Conservation (phyloP, 1,140 invertebrate genomes). For the Stratiolaelaps scimitus region DNA sequence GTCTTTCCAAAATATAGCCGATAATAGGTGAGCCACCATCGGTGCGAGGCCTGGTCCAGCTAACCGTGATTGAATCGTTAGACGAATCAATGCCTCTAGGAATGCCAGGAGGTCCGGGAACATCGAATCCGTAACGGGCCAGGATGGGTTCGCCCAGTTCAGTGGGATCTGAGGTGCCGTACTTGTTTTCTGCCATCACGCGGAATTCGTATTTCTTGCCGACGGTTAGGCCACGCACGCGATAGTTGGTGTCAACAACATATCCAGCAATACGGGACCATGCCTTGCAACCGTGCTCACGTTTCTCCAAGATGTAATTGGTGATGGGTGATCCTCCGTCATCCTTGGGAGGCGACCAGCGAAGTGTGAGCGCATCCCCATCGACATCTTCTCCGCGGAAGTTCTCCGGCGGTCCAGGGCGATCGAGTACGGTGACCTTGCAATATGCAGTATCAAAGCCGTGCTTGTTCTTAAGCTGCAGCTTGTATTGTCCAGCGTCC, state of each 20-base stretch:
- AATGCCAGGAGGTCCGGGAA: conserved; percentile 72
- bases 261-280: conserved; percentile 86
- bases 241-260: conserved; percentile 68
- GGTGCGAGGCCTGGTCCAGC: conserved; percentile 80
- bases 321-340: conserved; percentile 88
- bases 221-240: conserved; percentile 77
- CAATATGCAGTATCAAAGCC: conserved; percentile 86
- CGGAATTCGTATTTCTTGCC: conserved; percentile 91
- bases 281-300: conserved; percentile 60
- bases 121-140: conserved; percentile 90
- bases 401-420: conserved; percentile 70
- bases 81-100: conserved; percentile 72
- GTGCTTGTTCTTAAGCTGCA: conserved; percentile 82
- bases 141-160: conserved; percentile 71
- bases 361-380: conserved; percentile 81
- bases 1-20: conserved; percentile 82
- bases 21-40: conserved; percentile 86
- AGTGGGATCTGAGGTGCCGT: conserved; percentile 83
- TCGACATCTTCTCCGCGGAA: conserved; percentile 79
- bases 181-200: conserved; percentile 92
- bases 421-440: conserved; percentile 80
- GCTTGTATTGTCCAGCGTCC: conserved; percentile 78
- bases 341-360: conserved; percentile 89
- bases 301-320: conserved; percentile 90
- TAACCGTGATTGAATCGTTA: conserved; percentile 83